Percentiles rank a stretch among this genome's conserved stretches.
Evolutionary conservation across 2,113 vertebrate genomes (phyloP).

Genomic region (Ceyx melanurus): DNA sequence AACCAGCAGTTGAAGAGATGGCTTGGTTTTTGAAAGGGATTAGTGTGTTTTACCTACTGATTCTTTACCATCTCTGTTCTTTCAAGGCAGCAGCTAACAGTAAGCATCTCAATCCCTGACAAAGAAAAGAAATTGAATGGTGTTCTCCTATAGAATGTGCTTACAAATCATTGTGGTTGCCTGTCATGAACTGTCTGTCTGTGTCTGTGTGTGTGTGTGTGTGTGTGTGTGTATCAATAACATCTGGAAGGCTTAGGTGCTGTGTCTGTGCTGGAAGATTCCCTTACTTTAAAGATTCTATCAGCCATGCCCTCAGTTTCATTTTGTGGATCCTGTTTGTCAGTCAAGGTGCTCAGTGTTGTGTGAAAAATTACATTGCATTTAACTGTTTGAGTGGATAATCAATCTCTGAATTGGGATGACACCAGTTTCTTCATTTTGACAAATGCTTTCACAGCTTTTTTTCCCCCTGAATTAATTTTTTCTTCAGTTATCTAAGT

Average conservation of each 20-base stretch:
- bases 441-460: neutral
- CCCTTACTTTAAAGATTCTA: neutral
- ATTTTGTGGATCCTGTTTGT: neutral
- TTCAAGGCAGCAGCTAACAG: neutral
- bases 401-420: neutral
- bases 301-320: neutral
- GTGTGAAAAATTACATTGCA: neutral
- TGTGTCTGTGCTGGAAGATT: neutral
- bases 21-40: neutral
- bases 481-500: neutral
- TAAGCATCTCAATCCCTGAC: neutral
- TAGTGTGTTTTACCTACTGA: neutral
- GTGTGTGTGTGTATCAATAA: neutral
- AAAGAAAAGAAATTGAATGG: neutral
- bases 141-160: neutral
- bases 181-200: neutral
- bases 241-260: neutral
- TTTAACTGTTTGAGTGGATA: neutral
- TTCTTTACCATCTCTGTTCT: neutral
- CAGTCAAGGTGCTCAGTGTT: neutral
- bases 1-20: neutral
- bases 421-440: neutral
- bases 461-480: neutral
- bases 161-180: neutral
- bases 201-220: neutral